Evolutionary conservation across 35 echinoderm and acorn worm species (phyloP), one percentile per base, ranked within the genome.

Genomic region (Strongylocentrotus purpuratus): DNA sequence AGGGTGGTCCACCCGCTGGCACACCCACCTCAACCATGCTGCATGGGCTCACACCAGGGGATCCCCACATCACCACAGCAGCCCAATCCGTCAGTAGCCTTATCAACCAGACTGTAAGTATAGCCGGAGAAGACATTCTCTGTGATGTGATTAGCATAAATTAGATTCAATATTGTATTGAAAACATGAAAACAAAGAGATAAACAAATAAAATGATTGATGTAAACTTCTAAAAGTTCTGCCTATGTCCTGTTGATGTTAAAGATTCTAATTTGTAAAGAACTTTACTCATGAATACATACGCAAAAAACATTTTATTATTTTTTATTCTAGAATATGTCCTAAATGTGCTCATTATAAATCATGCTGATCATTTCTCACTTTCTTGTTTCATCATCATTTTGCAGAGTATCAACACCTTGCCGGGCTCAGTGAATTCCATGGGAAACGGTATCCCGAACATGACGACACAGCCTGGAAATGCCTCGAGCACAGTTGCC

Each of bases 41-140:
- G 47, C 96, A 18, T 45, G 95, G 88, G 47, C 94, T 58, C 1
- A 93, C 91, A 15, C 46, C 32, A 9, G 91, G 91, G 91, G 91
- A 93, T 93, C 91, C 91, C 91, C 91, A 46, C 91, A 47, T 12
- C 46, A 47, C 91, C 46, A 47, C 91, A 33, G 7, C 91, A 93
- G 45, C 91, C 91, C 91, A 93, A 31, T 58, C 91, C 91, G 28
- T 93, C 48, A 93, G 91, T 93, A 93, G 91, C 91, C 91, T 93
- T 93, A 93, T 93, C 91, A 93, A 58, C 46, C 91, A 93, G 28
- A 93, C 45, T 93, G 91, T 93, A 31, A 93, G 91, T 93, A 8
- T 78, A 15, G 35, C 35, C 35, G 0, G 35, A 41, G 35, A 41
- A 41, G 50, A 13, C 15, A 55, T 55, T 2, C 48, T 12, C 11